Conservation (phyloP, 1,140 invertebrate genomes). For the Pararge aegeria region DNA sequence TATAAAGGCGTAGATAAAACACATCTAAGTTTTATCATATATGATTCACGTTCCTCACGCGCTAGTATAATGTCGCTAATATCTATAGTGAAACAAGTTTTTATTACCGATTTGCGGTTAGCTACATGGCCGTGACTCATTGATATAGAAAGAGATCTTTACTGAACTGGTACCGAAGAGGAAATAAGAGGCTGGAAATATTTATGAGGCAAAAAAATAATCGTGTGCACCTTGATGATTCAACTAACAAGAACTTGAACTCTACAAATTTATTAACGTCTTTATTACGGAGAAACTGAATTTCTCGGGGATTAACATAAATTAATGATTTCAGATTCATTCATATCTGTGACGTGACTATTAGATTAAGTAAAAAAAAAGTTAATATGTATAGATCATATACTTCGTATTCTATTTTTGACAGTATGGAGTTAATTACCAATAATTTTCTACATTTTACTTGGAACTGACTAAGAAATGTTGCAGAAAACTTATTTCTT, state of each 20-base stretch:
- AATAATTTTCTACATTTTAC: too few species aligned
- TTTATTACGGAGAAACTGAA: neutral
- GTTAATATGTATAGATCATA: too few species aligned
- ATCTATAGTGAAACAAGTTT: slow-evolving; percentile 50
- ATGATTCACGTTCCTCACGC: neutral
- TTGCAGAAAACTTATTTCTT: too few species aligned
- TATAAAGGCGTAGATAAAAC: too few species aligned
- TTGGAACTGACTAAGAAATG: too few species aligned
- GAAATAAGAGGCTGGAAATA: slow-evolving; percentile 30
- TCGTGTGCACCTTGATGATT: slow-evolving; percentile 30
- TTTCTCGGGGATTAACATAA: too few species aligned
- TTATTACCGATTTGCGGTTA: slow-evolving; percentile 53
- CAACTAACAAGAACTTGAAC: slow-evolving; percentile 26
- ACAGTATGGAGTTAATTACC: too few species aligned
- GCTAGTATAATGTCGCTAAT: neutral
- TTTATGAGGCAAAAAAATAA: slow-evolving; percentile 28
- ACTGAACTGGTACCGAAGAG: slow-evolving; percentile 24
- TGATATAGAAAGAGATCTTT: slow-evolving; percentile 30
- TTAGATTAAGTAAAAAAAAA: too few species aligned
- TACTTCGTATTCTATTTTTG: too few species aligned
- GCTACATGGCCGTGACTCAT: slow-evolving; percentile 42
- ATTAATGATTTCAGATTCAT: too few species aligned
- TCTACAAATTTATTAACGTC: neutral
- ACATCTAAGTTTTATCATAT: too few species aligned
- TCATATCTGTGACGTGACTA: too few species aligned